These are phyloP conservation scores for Sardina pilchardus DNA, from an alignment of 2,113 vertebrate species.

Conservation along the genomic window DNA sequence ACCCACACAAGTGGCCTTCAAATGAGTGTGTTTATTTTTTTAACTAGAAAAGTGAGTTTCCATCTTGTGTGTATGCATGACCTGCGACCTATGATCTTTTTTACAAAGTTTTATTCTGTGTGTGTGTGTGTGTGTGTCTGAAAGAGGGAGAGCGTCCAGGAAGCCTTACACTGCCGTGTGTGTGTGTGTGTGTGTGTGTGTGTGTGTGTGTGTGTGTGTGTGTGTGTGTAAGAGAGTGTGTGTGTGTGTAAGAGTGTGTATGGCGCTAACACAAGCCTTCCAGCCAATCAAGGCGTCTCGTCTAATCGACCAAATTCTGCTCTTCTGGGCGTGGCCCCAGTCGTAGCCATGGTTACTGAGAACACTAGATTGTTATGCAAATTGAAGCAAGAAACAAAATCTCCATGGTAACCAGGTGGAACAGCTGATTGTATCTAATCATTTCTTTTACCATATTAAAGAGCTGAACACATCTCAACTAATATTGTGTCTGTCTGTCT, in stretches of 20 bases:
- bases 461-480: neutral
- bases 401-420: neutral
- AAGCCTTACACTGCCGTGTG: neutral
- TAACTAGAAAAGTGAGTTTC: neutral
- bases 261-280: neutral
- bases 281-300: neutral
- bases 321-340: neutral
- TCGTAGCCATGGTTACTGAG: slow-evolving; percentile 1
- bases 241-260: neutral
- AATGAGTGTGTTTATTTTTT: slow-evolving; percentile 10
- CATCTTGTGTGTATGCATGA: neutral
- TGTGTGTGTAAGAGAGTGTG: neutral
- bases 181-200: neutral
- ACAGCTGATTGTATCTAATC: slow-evolving; percentile 11
- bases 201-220: neutral
- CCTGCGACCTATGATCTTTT: too few species aligned
- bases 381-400: slow-evolving; percentile 11
- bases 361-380: slow-evolving; percentile 2
- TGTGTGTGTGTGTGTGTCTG: neutral
- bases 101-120: neutral
- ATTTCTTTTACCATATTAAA: neutral
- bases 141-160: neutral
- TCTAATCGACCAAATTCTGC: slow-evolving; percentile 10
- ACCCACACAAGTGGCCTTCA: neutral
- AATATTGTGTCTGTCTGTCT: neutral